Evolutionary conservation across 2,113 vertebrate species (phyloP).

Genomic region (Macroglossus sobrinus): DNA sequence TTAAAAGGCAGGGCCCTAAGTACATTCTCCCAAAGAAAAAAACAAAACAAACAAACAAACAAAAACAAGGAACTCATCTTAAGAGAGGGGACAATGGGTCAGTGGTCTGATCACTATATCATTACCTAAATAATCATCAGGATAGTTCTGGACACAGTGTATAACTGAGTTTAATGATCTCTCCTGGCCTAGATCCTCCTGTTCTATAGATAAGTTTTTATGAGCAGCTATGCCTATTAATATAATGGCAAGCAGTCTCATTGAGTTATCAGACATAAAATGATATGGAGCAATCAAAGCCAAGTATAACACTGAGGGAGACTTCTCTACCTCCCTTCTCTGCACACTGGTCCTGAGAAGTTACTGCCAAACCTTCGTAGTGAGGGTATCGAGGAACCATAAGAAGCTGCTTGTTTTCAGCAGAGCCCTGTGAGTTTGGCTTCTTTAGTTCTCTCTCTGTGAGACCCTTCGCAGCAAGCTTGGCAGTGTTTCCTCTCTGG

Average conservation of each 20-base stretch:
- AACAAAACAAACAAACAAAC: neutral
- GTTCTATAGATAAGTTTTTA: neutral
- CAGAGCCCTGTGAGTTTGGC: neutral
- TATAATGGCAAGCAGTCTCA: neutral
- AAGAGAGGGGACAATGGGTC: neutral
- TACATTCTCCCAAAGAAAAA: neutral
- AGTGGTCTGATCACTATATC: neutral
- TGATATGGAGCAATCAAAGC: neutral
- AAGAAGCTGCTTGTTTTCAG: slow-evolving; percentile 3
- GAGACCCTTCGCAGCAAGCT: neutral
- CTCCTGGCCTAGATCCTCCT: neutral
- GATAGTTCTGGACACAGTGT: neutral
- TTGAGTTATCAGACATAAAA: slow-evolving; percentile 2
- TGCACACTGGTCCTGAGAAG: neutral
- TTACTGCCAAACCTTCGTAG: neutral
- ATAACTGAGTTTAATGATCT: neutral
- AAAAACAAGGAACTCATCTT: neutral
- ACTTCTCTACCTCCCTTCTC: neutral
- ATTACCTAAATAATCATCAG: neutral
- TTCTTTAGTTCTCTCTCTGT: neutral
- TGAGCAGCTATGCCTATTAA: neutral
- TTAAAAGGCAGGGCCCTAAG: neutral
- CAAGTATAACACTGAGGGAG: neutral
- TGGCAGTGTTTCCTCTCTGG: slow-evolving; percentile 11
- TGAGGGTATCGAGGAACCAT: neutral